These are phyloP conservation scores for Gopherus evgoodei DNA, from an alignment of 2,113 vertebrate genomes.

Conservation along the genomic window DNA sequence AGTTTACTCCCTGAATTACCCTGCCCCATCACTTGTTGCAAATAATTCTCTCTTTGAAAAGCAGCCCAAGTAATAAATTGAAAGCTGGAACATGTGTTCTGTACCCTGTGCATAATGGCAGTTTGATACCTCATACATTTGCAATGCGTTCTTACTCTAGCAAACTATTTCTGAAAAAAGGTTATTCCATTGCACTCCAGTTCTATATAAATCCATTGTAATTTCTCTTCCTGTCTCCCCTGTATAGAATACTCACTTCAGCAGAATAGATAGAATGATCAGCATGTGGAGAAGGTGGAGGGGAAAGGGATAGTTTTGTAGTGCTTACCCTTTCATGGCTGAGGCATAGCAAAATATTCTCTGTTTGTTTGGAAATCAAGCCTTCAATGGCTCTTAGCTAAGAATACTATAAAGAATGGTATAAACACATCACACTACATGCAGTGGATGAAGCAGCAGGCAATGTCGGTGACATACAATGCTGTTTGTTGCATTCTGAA, in stretches of 20 bases:
- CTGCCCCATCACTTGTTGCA: rapidly evolving
- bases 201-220: not conserved
- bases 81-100: not conserved
- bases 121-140: not conserved
- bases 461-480: not conserved
- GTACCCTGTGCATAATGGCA: not conserved
- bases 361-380: not conserved
- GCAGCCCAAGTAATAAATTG: rapidly evolving
- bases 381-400: not conserved
- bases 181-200: not conserved
- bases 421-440: rapidly evolving
- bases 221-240: not conserved
- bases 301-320: not conserved
- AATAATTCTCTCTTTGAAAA: not conserved
- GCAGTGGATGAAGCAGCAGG: not conserved
- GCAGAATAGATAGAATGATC: not conserved
- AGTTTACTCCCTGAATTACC: not conserved
- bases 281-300: rapidly evolving
- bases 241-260: not conserved
- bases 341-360: not conserved
- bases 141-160: not conserved
- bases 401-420: not conserved
- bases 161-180: rapidly evolving
- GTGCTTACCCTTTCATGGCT: not conserved
- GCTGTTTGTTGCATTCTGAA: not conserved